Conservation (phyloP, 2,888 invertebrate genomes). For the Dicycla oo region DNA sequence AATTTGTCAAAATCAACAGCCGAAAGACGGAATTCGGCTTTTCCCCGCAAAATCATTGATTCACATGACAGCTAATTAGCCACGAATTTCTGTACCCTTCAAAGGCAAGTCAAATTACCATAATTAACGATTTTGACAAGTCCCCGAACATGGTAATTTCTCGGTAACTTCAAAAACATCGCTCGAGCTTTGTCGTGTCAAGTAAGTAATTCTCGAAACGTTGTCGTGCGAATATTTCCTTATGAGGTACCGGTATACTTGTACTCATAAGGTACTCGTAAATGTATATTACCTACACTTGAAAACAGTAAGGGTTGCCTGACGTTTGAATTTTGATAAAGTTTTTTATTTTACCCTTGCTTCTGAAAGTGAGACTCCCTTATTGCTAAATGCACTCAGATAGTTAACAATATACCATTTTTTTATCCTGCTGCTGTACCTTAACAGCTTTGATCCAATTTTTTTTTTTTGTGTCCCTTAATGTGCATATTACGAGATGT, state of each 20-base stretch:
- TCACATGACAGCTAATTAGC: conserved; percentile 28
- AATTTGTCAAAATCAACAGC: background rate
- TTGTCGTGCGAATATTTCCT: conserved; percentile 6
- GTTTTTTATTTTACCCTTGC: no score
- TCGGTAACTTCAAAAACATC: conserved; percentile 12
- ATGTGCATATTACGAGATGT: no score
- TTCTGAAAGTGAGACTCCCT: no score
- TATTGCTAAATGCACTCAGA: no score
- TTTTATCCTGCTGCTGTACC: no score
- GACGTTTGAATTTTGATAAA: background rate
- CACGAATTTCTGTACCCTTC: background rate
- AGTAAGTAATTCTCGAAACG: background rate
- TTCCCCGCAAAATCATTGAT: conserved; percentile 1
- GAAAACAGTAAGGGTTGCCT: background rate
- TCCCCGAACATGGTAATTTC: conserved; percentile 28
- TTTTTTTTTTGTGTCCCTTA: no score
- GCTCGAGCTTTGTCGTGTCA: background rate
- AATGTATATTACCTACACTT: no score
- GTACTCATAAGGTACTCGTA: background rate
- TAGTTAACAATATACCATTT: no score
- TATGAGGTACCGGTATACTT: conserved; percentile 7
- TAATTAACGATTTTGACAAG: conserved; percentile 35
- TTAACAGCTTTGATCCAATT: no score
- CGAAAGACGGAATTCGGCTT: background rate
- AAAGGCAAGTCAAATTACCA: conserved; percentile 37